Base-by-base conservation (phyloP, 30 jellyfish, hydroid and myxozoan genomes). In the Hydractinia symbiolongicarpus region DNA sequence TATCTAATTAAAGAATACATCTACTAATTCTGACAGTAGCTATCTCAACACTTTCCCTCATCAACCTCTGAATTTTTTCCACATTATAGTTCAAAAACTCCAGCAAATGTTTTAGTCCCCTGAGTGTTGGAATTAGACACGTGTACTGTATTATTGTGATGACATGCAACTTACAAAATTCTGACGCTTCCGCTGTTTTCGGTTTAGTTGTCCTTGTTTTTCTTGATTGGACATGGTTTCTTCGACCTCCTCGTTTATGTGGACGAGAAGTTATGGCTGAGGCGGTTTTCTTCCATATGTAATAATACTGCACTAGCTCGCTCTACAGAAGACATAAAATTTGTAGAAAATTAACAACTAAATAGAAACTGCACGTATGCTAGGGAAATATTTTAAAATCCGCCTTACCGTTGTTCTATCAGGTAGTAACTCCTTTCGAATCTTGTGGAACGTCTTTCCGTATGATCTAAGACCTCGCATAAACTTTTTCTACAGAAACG, bases 251-350 rank as follows among this genome's bases (percentile, higher is more conserved):
- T 79, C 99, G 86, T 66, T 93, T 93, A 79, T 93, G 99, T 40
- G 99, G 99, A 60, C 99, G 77, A 9, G 99, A 93, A 58, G 80
- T 88, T 66, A 88, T 60, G 0, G 99, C 99, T 5, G 91, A 20
- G 9, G 99, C 87, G 21, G 99, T 87, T 84, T 93, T 93, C 74
- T 93, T 93, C 99, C 99, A 93, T 10, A 93, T 81, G 75, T 93
- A 93, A 78, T 93, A 93, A 85, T 93, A 93, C 68, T 81, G 82
- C 9, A 93, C 96, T 8, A 93, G 88, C 56, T 93, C 99, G 44
- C 82, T 78, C 99, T 93, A 81, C n/a, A 66, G 67, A 50, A 50
- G 52, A 44, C 52, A 72, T 8, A 14, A n/a, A n/a, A 44, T 64
- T 64, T 4, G 9, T 7, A 64, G 7, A 13, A 64, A 64, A 7